Evolutionary conservation across 2,797 vertebrate genomes (phyloP), one percentile per base, ranked within the genome.

Genomic region (Crenichthys baileyi): DNA sequence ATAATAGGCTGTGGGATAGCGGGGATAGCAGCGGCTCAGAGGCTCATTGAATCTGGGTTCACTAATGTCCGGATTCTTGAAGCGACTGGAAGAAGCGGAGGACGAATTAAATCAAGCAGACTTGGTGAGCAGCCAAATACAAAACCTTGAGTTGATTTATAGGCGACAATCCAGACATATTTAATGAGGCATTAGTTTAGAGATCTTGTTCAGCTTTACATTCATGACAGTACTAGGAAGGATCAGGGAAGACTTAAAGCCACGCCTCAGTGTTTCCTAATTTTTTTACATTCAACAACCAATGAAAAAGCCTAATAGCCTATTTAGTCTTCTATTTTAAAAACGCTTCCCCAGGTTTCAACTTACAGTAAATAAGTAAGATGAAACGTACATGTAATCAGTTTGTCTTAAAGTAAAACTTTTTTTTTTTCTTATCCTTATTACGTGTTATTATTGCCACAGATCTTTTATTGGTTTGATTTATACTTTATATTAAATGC

Each of bases 1-100:
- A 94, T 96, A 41, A 84, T 98, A 58, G 97, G 97, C 68, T 93
- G 96, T 7, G 97, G 97, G 13, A 91, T 97, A 60, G 93, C 97
- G 0, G 97, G 96, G 2, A 85, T 97, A n/a, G 93, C 91, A 3
- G 96, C 96, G 0, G 97, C 96, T 0, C 93, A 92, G 79, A 92
- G 86, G 70, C 95, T 98, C 26, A 58, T 91, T 16, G 22, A 80
- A 6, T 77, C 88, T 24, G 94, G 94, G 11, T 94, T 95, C 68
- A 41, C 44, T 0, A 81, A 93, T 22, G 82, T 97, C 12, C 90
- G 85, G 18, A 82, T 98, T 53, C 90, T 98, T 72, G 97, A 98
- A 84, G 97, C 97, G 5, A 95, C 91, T 0, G 81, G 58, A 0
- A 90, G 96, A 44, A 92, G 90, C 4, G 97, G 97, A 0, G 97